A percentile compares a stretch with the other conserved stretches of the same genome.
phyloP scores from a whole-genome alignment of 2,797 vertebrate genomes.

The Anguilla anguilla region DNA sequence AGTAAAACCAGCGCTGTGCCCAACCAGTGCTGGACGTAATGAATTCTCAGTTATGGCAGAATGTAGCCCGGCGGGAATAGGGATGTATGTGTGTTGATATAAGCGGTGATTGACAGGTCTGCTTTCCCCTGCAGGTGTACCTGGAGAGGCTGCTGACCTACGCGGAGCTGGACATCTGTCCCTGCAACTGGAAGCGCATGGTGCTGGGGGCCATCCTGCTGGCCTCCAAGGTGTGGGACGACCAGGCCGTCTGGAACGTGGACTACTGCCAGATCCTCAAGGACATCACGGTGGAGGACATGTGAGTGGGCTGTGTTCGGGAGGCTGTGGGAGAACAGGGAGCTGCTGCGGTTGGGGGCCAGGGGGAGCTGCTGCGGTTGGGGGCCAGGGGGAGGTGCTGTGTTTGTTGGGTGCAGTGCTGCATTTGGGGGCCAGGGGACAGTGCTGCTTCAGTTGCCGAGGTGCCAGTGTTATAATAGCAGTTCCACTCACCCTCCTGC shows the following conservation, averaged over 20 bases:
- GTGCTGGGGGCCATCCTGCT: conserved; percentile 91
- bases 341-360: no score
- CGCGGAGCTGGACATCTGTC: conserved; percentile 95
- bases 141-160: conserved; percentile 93
- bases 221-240: conserved; percentile 94
- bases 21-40: neutral
- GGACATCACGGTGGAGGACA: conserved; percentile 92
- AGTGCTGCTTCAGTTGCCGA: no score
- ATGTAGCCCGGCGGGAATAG: neutral
- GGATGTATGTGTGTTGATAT: neutral
- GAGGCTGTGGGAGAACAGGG: neutral
- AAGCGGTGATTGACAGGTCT: neutral
- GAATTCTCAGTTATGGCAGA: neutral
- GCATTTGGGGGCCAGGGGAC: no score
- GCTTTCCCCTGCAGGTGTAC: conserved; percentile 77
- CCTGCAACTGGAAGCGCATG: conserved; percentile 93
- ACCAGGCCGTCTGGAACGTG: conserved; percentile 94
- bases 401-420: no score
- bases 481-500: no score
- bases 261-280: conserved; percentile 96
- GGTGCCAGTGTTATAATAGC: no score
- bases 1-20: neutral
- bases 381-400: no score
- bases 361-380: neutral
- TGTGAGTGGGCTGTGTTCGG: conserved; percentile 71